Percentiles rank a stretch among this genome's conserved stretches.
phyloP scores from a whole-genome alignment of 2,797 vertebrate genomes.

The Sebastolobus alascanus region DNA sequence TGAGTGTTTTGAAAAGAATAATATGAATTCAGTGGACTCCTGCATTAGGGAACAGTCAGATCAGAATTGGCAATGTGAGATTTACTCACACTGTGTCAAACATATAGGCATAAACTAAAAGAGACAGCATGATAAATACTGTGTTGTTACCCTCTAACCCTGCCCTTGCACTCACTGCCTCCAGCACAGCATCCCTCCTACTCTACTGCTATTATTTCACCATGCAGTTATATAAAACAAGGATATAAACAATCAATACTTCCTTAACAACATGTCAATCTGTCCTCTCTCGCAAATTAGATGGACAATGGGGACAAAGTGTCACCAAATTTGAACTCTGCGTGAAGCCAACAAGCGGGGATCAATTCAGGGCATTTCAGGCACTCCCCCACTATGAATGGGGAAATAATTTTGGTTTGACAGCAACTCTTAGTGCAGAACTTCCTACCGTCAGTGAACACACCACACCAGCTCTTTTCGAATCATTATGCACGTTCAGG shows the following conservation, averaged over 20 bases:
- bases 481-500: not conserved
- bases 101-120: too few species aligned
- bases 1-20: not conserved
- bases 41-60: not conserved
- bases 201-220: constrained; percentile 37
- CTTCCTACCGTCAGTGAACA: constrained; percentile 33
- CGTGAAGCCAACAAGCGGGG: not conserved
- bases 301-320: constrained; percentile 30
- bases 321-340: constrained; percentile 27
- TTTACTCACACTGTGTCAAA: not conserved
- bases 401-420: not conserved
- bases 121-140: not conserved
- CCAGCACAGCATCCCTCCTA: constrained; percentile 2
- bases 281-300: not conserved
- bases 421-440: not conserved
- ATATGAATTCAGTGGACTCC: not conserved
- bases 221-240: constrained; percentile 63
- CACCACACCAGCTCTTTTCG: not conserved
- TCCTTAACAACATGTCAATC: constrained; percentile 35
- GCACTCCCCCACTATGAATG: not conserved
- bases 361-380: not conserved
- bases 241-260: constrained; percentile 58
- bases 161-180: constrained; percentile 9
- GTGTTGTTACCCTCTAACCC: not conserved
- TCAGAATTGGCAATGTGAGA: not conserved